Evolutionary conservation across 2,113 vertebrate species (phyloP).

Genomic region (Paracanthobrama guichenoti): DNA sequence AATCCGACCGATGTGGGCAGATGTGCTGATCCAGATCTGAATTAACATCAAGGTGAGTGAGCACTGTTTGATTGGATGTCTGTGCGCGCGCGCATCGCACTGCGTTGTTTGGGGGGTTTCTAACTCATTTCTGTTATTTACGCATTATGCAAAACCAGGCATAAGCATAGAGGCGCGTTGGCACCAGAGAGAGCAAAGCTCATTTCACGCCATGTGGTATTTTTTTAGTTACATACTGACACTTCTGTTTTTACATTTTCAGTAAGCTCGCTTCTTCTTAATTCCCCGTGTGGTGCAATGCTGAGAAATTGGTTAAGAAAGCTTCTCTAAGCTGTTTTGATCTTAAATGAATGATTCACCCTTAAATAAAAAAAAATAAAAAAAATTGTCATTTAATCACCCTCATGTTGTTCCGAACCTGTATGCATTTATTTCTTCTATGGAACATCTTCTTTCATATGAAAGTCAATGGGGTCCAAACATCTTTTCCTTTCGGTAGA

Average conservation of each 20-base stretch:
- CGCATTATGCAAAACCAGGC: not conserved
- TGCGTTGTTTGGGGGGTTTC: not conserved
- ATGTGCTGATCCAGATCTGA: conserved; percentile 17
- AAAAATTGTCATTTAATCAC: not conserved
- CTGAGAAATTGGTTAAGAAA: not conserved
- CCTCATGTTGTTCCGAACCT: not conserved
- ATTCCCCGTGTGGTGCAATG: not conserved
- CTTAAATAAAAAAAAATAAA: too few relatives aligned
- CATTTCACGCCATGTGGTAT: not conserved
- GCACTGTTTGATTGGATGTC: not conserved
- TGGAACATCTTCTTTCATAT: not conserved
- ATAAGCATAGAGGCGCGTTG: not conserved
- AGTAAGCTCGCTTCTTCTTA: not conserved
- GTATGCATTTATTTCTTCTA: not conserved
- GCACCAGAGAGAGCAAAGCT: not conserved
- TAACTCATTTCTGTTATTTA: conserved; percentile 8
- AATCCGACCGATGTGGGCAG: not conserved
- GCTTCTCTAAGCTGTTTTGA: not conserved
- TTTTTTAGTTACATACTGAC: not conserved
- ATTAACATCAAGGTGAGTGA: conserved; percentile 5
- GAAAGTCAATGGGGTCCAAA: not conserved
- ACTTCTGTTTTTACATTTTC: not conserved
- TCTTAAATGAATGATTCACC: not conserved
- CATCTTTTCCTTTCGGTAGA: not conserved
- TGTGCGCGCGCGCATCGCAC: not conserved